Conservation (phyloP, 2,797 vertebrate species). For the Dendrocincla tyrannina region DNA sequence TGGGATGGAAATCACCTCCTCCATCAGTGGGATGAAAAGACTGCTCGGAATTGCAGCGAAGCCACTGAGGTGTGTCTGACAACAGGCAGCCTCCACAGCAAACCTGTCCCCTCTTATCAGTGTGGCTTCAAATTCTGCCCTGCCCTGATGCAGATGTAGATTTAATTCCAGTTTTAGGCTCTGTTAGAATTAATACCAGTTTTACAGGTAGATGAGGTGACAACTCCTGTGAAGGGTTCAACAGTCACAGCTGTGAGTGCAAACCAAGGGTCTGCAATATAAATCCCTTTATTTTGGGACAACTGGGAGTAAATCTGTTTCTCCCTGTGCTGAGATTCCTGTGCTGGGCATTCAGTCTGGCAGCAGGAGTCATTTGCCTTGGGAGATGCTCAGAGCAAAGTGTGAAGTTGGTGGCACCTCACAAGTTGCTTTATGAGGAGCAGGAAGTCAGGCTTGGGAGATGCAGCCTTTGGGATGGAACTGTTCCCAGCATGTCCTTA, state of each 20-base stretch:
- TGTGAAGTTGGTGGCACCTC: neutral
- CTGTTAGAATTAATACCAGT: neutral
- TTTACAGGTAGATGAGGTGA: neutral
- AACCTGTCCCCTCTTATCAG: neutral
- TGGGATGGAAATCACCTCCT: slow-evolving; percentile 2
- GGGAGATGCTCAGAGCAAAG: neutral
- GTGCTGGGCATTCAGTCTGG: neutral
- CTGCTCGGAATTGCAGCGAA: neutral
- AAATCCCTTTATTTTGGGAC: neutral
- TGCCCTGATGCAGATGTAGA: neutral
- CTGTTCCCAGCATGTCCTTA: neutral
- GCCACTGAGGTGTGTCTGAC: neutral
- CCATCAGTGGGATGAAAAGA: neutral
- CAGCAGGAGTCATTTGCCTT: neutral
- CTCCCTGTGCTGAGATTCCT: neutral
- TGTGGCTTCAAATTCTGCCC: neutral
- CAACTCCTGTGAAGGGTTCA: neutral
- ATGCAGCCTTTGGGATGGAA: neutral
- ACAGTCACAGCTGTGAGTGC: neutral
- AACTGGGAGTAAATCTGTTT: neutral
- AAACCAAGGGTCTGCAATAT: neutral
- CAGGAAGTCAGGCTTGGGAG: neutral
- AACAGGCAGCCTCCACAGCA: neutral
- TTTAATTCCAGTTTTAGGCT: neutral
- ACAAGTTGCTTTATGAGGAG: neutral